Evolutionary conservation across 2,888 invertebrate species (phyloP).

Genomic region (Torymus aiolomorphi): DNA sequence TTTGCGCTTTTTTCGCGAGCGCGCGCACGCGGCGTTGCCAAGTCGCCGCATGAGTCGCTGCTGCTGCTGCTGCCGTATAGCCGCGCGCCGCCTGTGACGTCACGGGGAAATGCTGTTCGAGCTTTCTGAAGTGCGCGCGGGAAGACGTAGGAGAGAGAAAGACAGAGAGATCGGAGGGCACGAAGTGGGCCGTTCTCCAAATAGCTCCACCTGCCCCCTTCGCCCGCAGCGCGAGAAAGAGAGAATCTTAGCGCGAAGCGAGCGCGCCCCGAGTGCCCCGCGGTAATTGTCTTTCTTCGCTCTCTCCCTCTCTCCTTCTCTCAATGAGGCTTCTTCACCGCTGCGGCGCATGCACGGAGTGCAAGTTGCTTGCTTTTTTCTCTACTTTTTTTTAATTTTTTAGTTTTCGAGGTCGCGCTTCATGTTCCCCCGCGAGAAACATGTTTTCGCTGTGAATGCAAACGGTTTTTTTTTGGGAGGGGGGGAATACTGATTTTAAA

Average conservation of each 20-base stretch:
- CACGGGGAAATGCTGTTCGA: not conserved
- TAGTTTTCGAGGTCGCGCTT: too few species aligned
- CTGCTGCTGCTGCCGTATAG: not conserved
- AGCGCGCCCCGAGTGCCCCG: not conserved
- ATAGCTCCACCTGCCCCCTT: conserved; percentile 72
- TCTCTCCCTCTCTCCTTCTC: conserved; percentile 7
- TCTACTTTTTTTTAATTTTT: too few species aligned
- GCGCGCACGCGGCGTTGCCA: not conserved
- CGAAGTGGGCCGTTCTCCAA: conserved; percentile 72
- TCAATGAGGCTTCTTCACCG: too few species aligned
- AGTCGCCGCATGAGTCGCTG: not conserved
- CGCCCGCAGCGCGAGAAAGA: conserved; percentile 21
- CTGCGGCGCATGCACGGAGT: too few species aligned
- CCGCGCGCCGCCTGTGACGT: conserved; percentile 26
- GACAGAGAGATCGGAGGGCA: conserved; percentile 58
- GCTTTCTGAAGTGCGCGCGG: not conserved
- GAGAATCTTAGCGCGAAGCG: conserved; percentile 7
- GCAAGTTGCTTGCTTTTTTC: too few species aligned
- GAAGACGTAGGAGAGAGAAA: conserved; percentile 49
- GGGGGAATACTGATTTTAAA: too few species aligned
- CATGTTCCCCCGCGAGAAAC: too few species aligned
- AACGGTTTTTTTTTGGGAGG: too few species aligned
- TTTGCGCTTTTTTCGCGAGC: conserved; percentile 3
- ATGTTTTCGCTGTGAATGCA: too few species aligned
- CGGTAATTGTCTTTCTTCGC: conserved; percentile 21